Percentiles rank a stretch among this genome's conserved stretches.
These are phyloP conservation scores for Euphonia xanthogaster DNA, from an alignment of 2,797 vertebrate species.

Conservation along the genomic window DNA sequence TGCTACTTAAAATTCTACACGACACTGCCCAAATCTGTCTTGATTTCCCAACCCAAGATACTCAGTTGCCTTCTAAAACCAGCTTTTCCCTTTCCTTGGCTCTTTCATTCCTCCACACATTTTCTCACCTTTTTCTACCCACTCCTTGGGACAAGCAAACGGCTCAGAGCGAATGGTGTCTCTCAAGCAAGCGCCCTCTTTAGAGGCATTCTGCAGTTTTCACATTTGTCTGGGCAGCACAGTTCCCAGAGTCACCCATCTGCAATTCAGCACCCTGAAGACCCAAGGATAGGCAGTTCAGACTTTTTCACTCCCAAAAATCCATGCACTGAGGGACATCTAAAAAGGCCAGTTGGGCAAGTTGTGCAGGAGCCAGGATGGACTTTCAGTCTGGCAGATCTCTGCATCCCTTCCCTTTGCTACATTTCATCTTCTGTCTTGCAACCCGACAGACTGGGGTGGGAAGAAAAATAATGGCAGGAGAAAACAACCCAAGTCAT, in stretches of 20 bases:
- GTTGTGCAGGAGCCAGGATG: neutral
- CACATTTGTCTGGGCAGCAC: neutral
- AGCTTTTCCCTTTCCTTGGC: neutral
- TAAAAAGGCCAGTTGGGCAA: neutral
- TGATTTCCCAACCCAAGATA: neutral
- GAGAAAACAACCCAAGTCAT: neutral
- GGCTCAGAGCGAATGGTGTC: neutral
- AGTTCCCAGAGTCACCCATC: neutral
- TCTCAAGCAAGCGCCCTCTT: conserved; percentile 61
- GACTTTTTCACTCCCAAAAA: neutral
- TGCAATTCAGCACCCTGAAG: neutral
- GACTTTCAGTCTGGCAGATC: neutral
- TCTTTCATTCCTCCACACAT: conserved; percentile 42
- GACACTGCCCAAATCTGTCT: neutral
- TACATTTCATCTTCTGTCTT: neutral
- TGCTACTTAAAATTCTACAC: neutral
- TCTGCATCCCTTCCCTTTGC: neutral
- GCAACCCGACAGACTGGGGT: neutral
- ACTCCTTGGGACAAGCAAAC: conserved; percentile 14
- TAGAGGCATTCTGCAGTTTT: neutral
- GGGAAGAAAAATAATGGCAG: neutral
- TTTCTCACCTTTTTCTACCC: conserved; percentile 42
- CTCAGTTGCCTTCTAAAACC: neutral
- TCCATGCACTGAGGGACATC: neutral
- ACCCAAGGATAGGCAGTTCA: neutral